These are phyloP conservation scores for Drosophila malerkotliana DNA, from an alignment of 1,140 invertebrate species.

Conservation along the genomic window DNA sequence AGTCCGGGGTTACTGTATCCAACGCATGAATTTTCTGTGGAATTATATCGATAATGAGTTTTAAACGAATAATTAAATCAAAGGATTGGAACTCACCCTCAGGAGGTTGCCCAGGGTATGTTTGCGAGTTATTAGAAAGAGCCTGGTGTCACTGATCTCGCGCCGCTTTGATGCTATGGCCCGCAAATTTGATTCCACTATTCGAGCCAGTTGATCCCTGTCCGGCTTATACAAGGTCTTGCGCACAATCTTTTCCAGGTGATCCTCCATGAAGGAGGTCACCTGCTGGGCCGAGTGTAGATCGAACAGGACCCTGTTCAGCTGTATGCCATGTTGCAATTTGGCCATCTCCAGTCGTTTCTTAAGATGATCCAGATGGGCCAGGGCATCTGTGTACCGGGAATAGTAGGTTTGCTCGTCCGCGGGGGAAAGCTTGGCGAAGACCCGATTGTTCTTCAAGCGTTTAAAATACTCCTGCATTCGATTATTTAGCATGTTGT, in stretches of 20 bases:
- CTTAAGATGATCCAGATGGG: slow-evolving; percentile 3
- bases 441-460: slow-evolving; percentile 5
- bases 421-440: not conserved
- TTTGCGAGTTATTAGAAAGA: slow-evolving; percentile 49
- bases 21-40: slow-evolving; percentile 47
- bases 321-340: not conserved
- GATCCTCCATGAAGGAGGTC: slow-evolving; percentile 11
- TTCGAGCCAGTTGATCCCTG: slow-evolving; percentile 13
- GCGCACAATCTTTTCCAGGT: slow-evolving; percentile 5
- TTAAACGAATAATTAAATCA: not conserved
- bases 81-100: slow-evolving; percentile 23
- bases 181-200: slow-evolving; percentile 16
- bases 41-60: not conserved
- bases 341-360: slow-evolving; percentile 1
- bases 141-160: slow-evolving; percentile 59
- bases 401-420: accelerated
- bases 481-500: slow-evolving; percentile 21
- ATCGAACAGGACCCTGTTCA: slow-evolving; percentile 29
- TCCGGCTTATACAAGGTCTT: not conserved
- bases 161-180: slow-evolving; percentile 40
- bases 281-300: slow-evolving; percentile 16
- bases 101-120: slow-evolving; percentile 39
- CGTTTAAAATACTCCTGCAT: slow-evolving; percentile 48
- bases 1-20: slow-evolving; percentile 49
- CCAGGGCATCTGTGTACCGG: slow-evolving; percentile 16